A percentile compares a stretch with the other conserved stretches of the same genome.
Evolutionary conservation across 2,113 vertebrate genomes (phyloP).

Genomic region (Rhea americana): DNA sequence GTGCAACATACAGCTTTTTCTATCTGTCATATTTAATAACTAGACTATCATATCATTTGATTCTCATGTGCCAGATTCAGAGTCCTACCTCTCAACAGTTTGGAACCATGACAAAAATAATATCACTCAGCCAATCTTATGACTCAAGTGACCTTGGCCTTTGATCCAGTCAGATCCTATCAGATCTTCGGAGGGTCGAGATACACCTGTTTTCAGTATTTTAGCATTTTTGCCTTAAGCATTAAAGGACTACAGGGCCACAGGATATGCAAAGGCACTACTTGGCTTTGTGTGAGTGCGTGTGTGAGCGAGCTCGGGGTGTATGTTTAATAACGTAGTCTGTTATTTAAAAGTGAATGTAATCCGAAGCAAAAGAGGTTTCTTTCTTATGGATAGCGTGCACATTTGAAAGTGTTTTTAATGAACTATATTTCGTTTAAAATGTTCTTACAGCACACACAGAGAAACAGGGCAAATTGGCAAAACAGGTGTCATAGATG

Average conservation of each 20-base stretch:
- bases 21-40: constrained; percentile 75
- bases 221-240: constrained; percentile 44
- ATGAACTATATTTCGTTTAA: neutral
- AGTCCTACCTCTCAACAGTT: constrained; percentile 45
- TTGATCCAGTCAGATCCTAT: constrained; percentile 62
- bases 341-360: constrained; percentile 22
- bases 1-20: constrained; percentile 67
- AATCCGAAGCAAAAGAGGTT: neutral
- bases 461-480: neutral
- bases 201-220: constrained; percentile 46
- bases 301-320: neutral
- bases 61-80: constrained; percentile 57
- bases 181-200: constrained; percentile 51
- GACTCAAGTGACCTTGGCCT: constrained; percentile 58
- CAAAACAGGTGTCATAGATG: neutral
- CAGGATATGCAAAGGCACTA: neutral
- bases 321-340: neutral
- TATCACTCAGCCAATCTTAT: constrained; percentile 61
- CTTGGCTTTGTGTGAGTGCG: neutral
- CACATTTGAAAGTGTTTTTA: neutral
- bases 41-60: constrained; percentile 59
- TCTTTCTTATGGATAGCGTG: neutral
- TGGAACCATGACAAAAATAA: constrained; percentile 73
- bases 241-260: constrained; percentile 21
- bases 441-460: neutral